Evolutionary conservation across 2,113 vertebrate genomes (phyloP), one percentile per base, ranked within the genome.

Genomic region (Galemys pyrenaicus): DNA sequence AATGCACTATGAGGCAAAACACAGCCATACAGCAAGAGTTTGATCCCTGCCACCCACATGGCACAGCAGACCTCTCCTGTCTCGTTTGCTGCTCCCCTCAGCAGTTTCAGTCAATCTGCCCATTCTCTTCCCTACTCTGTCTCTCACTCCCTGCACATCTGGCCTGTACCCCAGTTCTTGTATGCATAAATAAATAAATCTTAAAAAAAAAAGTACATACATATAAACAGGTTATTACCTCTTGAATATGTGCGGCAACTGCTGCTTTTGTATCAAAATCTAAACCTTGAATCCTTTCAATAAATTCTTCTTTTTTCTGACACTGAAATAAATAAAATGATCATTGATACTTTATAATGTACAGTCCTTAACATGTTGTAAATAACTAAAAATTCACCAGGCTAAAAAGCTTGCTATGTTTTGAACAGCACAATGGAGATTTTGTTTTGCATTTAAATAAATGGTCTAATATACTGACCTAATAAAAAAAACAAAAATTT

Each of bases 221-320:
- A 39, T 73, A 30, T 35, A 78, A 39, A 79, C 17, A 82, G 17
- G 64, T 79, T 56, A 79, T 95, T 98, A 99, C 99, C 99, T 99
- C 99, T 98, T 99, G 99, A 97, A 99, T 99, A 98, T 99, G 99
- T 71, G 99, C 98, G 5, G 99, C 99, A 97, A 99, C 99, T 94
- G 99, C 99, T 96, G 99, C 99, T 98, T 99, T 99, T 89, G 98
- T 99, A 98, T 99, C 99, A 98, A 99, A 99, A 98, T 99, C 99
- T 98, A 99, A 98, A 94, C 98, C 98, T 97, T 99, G 99, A 96
- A 99, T 99, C 97, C 98, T 98, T 97, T 99, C 99, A 87, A 99
- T 99, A 97, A 99, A 99, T 94, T 99, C 99, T 98, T 99, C 99
- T 97, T 99, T 99, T 96, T 99, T 99, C 98, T 99, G 99, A 96